Evolutionary conservation across 2,888 invertebrate genomes (phyloP), one percentile per base, ranked within the genome.

Genomic region (Hyppa rectilinea): DNA sequence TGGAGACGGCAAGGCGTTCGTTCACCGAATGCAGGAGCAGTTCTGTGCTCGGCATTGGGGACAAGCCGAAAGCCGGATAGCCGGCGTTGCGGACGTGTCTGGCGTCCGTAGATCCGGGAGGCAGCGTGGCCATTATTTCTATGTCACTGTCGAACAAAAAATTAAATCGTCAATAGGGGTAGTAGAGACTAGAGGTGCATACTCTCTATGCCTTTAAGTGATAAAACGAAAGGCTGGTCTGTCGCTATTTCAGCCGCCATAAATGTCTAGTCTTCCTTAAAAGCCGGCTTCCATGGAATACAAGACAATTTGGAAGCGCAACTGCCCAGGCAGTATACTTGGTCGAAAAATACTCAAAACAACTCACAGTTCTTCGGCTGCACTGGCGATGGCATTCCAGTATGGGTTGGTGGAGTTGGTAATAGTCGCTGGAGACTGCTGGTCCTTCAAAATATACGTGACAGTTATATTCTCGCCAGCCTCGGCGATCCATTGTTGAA

Each of bases 41-140:
- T 0, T 97, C 97, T 0, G 98, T 98, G 87, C 97, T 97, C 87
- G 97, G 97, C 96, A 98, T 98, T 0, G 98, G 98, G 0, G 98
- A 98, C 90, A 98, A 97, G n/a, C 98, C 98, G 82, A 98, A 95
- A 0, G 98, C 98, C n/a, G 98, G 97, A 65, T 97, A 96, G 20
- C 97, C 98, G 53, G 96, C 92, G 96, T 94, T 92, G 85, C 99
- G 96, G 23, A 99, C 92, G 88, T 97, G 98, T 56, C 98, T 96
- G 78, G 98, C 97, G 87, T 99, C 83, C 97, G 90, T 99, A 58
- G 97, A 98, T 6, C 98, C 99, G 0, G 98, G 97, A 79, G 98
- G 98, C 31, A 98, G 97, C 83, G 97, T 95, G 6, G 96, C 94
- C 70, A 96, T 95, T 61, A 97, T 89, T 78, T 95, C 92, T 7